phyloP scores from a whole-genome alignment of 2,113 vertebrate species.

The Apeltes quadracus region DNA sequence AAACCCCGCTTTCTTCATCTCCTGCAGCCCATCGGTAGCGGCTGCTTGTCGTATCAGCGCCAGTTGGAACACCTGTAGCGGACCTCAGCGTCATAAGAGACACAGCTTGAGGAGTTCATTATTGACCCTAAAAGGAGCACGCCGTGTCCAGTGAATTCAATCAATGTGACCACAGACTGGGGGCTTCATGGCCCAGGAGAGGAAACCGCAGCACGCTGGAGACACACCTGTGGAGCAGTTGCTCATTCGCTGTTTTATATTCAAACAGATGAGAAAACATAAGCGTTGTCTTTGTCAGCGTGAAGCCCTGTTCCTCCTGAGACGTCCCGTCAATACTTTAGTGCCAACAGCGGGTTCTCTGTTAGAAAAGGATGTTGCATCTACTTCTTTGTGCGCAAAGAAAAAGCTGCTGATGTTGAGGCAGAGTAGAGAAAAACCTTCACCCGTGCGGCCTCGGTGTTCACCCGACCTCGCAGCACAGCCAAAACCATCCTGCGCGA shows the following conservation, averaged over 20 bases:
- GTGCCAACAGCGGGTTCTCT: neutral
- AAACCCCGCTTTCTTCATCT: constrained; percentile 15
- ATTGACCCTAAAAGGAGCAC: constrained; percentile 11
- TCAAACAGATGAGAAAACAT: neutral
- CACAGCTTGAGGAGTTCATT: constrained; percentile 3
- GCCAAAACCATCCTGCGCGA: constrained; percentile 46
- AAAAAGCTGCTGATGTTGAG: constrained; percentile 8
- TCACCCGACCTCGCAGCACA: constrained; percentile 48
- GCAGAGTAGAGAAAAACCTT: constrained; percentile 32
- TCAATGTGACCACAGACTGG: neutral
- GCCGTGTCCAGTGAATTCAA: constrained; percentile 27
- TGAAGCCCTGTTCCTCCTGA: constrained; percentile 4
- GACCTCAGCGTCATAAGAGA: constrained; percentile 20
- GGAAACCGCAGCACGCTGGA: constrained; percentile 10
- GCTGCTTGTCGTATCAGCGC: constrained; percentile 29
- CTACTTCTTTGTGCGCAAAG: neutral
- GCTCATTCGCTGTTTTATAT: constrained; percentile 15
- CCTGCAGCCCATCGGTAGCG: constrained; percentile 24
- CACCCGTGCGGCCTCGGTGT: constrained; percentile 16
- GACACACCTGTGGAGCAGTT: constrained; percentile 13
- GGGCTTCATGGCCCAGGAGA: neutral
- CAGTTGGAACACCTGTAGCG: constrained; percentile 34
- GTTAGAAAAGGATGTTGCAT: neutral
- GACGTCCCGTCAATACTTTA: neutral
- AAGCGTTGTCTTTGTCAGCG: constrained; percentile 3